Evolutionary conservation across 2,797 vertebrate species (phyloP).

Genomic region (Sebastes flavidus): DNA sequence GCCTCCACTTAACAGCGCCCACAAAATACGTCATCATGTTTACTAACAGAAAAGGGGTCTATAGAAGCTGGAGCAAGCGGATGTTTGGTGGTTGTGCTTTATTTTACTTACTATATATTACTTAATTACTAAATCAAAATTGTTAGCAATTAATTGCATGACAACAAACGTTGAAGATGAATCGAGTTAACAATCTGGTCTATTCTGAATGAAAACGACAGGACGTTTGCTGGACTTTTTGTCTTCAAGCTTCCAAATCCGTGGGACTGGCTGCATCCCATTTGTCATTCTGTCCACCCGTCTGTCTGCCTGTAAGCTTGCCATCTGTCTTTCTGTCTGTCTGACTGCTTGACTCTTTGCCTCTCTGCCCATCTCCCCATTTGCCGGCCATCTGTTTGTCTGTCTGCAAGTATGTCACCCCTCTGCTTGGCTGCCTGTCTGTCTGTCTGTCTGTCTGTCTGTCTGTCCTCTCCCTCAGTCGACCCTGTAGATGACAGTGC

Average conservation of each 20-base stretch:
- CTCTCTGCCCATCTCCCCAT: slow-evolving; percentile 56
- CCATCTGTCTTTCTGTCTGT: slow-evolving; percentile 69
- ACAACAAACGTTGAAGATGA: neutral
- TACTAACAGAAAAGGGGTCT: too few species aligned
- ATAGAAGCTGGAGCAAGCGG: neutral
- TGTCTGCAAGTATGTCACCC: slow-evolving; percentile 64
- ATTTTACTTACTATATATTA: too few species aligned
- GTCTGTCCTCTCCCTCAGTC: neutral
- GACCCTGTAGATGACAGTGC: slow-evolving; percentile 54
- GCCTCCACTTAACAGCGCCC: too few species aligned
- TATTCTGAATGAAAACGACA: neutral
- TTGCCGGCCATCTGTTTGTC: slow-evolving; percentile 69
- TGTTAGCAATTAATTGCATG: neutral
- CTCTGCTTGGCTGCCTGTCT: slow-evolving; percentile 55
- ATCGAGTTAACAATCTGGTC: neutral
- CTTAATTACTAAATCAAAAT: too few species aligned
- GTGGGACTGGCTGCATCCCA: slow-evolving; percentile 46
- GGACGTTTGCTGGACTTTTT: slow-evolving; percentile 10
- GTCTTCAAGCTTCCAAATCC: slow-evolving; percentile 36
- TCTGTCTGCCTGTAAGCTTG: slow-evolving; percentile 60
- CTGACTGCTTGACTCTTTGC: slow-evolving; percentile 61
- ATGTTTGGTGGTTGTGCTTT: neutral
- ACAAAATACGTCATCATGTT: too few species aligned
- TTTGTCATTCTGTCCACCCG: slow-evolving; percentile 56
- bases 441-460: slow-evolving; percentile 49